Base-by-base conservation (phyloP, 2,888 invertebrate genomes). In the Xanthia togata region DNA sequence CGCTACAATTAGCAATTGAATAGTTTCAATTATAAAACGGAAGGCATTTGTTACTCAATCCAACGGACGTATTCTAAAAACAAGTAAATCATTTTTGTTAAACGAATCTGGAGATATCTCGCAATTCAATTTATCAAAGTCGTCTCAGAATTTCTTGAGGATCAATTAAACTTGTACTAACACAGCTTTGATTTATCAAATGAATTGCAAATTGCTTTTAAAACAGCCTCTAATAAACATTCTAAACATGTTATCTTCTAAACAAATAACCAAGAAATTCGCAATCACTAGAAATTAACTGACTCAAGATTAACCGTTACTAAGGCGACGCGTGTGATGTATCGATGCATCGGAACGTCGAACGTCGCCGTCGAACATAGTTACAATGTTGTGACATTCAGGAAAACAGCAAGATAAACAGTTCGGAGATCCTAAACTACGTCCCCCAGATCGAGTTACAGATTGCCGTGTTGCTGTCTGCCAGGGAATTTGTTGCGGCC, bases 381-480 rank as follows among this genome's bases (percentile, higher is more conserved):
- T 79, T 83, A 79, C 87, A 84, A 82, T 76, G 82, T 83, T 87
- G 88, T 84, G 88, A 83, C 82, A 72, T 77, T 79, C 75, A 78
- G 83, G 85, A 79, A 83, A 83, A 84, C 77, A 77, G 80, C 67
- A 71, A 87, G 81, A 88, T 88, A 83, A 83, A 88, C 85, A 84
- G 80, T 85, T 83, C 70, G 63, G 75, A 76, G 81, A 84, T 87
- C 70, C 81, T 72, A 78, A 84, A 80, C 79, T 78, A 77, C 74
- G 80, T 82, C 86, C 84, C 80, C 84, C 82, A 89, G 92, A 92
- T 93, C 91, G 84, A 89, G 91, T 93, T 92, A 89, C 93, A 86
- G 92, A 90, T 90, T 91, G 92, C 90, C 91, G 89, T 92, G 93
- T 93, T 87, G 85, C 90, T 89, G 92, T 92, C 92, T 87, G 81